Percentiles rank a stretch among this genome's conserved stretches.
Conservation (phyloP, 1,140 invertebrate species). For the Cotesia typhae region DNA sequence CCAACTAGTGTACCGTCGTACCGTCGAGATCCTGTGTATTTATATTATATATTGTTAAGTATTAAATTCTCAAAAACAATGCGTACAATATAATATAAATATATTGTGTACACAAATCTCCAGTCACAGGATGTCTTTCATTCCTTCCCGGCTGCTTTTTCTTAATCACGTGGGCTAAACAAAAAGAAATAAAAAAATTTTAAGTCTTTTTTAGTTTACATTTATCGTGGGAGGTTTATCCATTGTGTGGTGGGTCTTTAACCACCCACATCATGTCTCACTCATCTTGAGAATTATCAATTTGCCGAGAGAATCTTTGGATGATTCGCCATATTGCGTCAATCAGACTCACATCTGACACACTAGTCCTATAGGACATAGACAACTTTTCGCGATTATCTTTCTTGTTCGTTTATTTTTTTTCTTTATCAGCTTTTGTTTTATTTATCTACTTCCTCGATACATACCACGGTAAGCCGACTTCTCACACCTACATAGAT, state of each 20-base stretch:
- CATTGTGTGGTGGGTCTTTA: constrained; percentile 19
- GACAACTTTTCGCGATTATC: background rate
- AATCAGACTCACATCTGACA: constrained; percentile 3
- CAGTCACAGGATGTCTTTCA: background rate
- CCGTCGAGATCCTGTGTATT: background rate
- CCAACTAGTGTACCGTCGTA: too few relatives aligned
- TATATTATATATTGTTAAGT: background rate
- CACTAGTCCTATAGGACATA: background rate
- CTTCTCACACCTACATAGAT: too few relatives aligned
- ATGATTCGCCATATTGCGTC: constrained; percentile 20
- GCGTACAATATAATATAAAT: background rate
- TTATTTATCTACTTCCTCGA: too few relatives aligned
- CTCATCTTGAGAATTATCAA: constrained; percentile 31
- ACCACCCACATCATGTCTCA: constrained; percentile 27
- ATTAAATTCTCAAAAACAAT: background rate
- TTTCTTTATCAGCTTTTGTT: background rate
- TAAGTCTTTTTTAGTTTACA: constrained; percentile 16
- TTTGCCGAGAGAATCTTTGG: constrained; percentile 29
- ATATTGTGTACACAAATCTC: background rate
- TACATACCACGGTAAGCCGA: too few relatives aligned
- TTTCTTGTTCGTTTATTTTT: background rate
- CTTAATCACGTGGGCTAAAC: constrained; percentile 31
- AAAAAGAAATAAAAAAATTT: background rate
- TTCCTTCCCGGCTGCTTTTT: background rate
- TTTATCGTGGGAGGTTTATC: constrained; percentile 27